These are phyloP conservation scores for Ursus arctos DNA, from an alignment of 2,113 vertebrate species.

Conservation along the genomic window DNA sequence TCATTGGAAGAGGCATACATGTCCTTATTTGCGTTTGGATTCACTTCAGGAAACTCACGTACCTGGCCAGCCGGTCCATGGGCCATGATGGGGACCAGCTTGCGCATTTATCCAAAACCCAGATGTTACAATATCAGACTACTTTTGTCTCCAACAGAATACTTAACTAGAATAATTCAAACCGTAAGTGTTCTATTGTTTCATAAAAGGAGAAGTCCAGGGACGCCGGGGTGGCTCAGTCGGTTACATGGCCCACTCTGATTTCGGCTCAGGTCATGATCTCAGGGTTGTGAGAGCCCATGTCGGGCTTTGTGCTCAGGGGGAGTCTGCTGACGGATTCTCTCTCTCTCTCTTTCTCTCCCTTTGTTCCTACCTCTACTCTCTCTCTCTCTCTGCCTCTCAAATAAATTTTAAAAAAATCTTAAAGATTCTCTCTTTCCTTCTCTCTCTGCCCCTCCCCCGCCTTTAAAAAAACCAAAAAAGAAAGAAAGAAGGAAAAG, in stretches of 20 bases:
- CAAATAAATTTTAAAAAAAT: too few species aligned
- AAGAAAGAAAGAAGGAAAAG: not conserved
- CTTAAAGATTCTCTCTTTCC: not conserved
- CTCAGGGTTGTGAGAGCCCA: not conserved
- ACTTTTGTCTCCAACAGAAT: not conserved
- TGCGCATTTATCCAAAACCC: too few species aligned
- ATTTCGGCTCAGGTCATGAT: not conserved
- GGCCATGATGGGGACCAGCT: not conserved
- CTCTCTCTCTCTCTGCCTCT: not conserved
- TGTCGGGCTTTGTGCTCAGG: not conserved
- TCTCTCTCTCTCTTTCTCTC: not conserved
- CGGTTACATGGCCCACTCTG: not conserved
- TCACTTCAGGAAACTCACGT: fast-evolving
- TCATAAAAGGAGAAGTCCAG: not conserved
- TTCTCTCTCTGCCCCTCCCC: not conserved
- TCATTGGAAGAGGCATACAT: fast-evolving
- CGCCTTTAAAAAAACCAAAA: too few species aligned
- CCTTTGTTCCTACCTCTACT: not conserved
- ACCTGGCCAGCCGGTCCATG: too few species aligned
- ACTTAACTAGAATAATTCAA: not conserved
- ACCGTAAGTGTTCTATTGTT: not conserved
- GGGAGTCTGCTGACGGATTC: not conserved
- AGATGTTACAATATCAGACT: not conserved
- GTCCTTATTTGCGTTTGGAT: too few species aligned
- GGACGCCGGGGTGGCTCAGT: not conserved